These are phyloP conservation scores for Phylloscopus whistleri DNA, from an alignment of 2,113 vertebrate species.

Conservation along the genomic window DNA sequence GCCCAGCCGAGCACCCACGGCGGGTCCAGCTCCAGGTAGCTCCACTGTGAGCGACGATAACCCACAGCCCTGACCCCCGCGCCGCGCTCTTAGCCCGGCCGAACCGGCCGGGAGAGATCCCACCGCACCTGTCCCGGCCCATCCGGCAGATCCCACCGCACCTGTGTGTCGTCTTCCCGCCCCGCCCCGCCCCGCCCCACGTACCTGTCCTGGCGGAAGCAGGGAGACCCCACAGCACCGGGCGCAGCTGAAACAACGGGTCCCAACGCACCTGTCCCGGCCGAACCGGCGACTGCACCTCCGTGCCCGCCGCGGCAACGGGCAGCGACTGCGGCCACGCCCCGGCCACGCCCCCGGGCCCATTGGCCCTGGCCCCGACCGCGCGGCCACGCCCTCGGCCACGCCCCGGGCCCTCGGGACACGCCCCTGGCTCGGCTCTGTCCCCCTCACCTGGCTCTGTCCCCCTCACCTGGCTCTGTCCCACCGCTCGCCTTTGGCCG, in stretches of 20 bases:
- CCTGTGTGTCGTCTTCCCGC: neutral
- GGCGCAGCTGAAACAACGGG: neutral
- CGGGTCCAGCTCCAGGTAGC: accelerated
- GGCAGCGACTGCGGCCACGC: neutral
- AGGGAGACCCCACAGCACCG: neutral
- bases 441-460: accelerated
- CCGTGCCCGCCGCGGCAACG: neutral
- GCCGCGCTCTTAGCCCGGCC: neutral
- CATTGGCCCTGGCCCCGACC: neutral
- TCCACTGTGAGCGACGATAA: accelerated
- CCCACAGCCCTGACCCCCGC: accelerated
- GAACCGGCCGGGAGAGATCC: neutral
- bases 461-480: neutral
- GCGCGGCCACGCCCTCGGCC: neutral
- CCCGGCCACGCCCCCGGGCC: neutral
- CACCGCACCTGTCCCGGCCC: neutral
- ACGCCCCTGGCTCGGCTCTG: neutral
- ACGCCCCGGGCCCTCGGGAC: neutral
- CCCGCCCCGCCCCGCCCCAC: neutral
- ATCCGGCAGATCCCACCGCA: neutral
- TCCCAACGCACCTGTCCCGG: neutral
- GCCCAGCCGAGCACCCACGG: neutral
- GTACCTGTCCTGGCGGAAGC: neutral
- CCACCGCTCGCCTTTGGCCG: neutral
- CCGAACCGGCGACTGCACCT: neutral